Evolutionary conservation across 1,140 invertebrate species (phyloP), one percentile per base, ranked within the genome.

Genomic region (Drosophila biarmipes): DNA sequence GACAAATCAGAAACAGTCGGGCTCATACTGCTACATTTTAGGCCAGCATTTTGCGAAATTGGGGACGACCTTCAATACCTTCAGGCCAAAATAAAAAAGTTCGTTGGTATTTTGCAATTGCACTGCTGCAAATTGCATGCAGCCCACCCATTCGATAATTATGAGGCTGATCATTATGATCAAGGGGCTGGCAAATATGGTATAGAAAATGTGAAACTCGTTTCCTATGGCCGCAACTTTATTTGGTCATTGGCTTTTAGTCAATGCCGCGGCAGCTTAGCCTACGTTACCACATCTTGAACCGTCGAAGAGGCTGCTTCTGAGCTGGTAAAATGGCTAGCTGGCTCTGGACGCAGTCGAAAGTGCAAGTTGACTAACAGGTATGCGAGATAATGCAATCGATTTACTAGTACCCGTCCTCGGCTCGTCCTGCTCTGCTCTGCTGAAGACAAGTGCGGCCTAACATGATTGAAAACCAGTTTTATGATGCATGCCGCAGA

Each of bases 231-330:
- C 46, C 54, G 71, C 71, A 62, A 78, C 74, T 64, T 75, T 64
- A 89, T 72, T 89, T 89, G 78, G 82, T 89, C 84, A 89, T 89
- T 87, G 82, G 78, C 82, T 87, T 89, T 54, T 63, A 49, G 54
- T 52, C 46, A 64, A 69, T 80, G 71, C 38, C 71, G 64, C 55
- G 54, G 76, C 62, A 56, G 68, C 21, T 34, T 27, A 24, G 53
- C 34, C 76, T 37, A 54, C 38, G 62, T 57, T 75, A 67, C 73
- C 72, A 74, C 72, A 56, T 49, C 69, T 10, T 29, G 7, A 4
- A 7, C 49, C 17, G 11, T 10, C 43, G 38, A 75, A 64, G 59
- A 75, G 57, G 49, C 67, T 21, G 49, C 51, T 57, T 55, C 42
- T 58, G 42, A 46, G 61, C 58, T 59, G 35, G 73, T 73, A 42